Base-by-base conservation (phyloP, 2,113 vertebrate species). In the Mellivora capensis region DNA sequence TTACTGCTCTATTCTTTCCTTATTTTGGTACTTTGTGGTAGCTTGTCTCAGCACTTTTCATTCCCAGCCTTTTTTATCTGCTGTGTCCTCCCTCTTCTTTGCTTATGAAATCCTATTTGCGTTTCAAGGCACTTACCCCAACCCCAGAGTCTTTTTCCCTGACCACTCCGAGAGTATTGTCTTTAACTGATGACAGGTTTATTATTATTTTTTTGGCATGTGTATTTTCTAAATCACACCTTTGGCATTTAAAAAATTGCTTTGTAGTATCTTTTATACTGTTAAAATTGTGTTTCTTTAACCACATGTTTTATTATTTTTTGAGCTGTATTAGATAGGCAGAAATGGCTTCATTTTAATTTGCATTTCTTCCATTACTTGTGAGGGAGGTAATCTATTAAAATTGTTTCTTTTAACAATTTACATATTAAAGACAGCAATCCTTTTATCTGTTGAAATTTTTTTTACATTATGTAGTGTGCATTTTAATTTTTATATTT, bases 341-440 rank as follows among this genome's bases (percentile, higher is more conserved):
- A 92, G 61, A 91, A 62, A 62, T 62, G 34, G 10, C 71, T 72
- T 91, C 11, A 34, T 83, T 93, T 95, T 87, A 71, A 91, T 88
- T 87, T 87, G 37, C 39, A 76, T 95, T 93, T 93, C 29, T 93
- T 93, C 95, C 14, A 85, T 80, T 93, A 52, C 37, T 81, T 83
- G 13, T 44, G 34, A 91, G 44, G 13, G 74, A 91, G 44, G 17
- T 74, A 85, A 80, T 91, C 84, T 96, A 71, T 81, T 80, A 52
- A 84, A 93, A 91, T 59, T 88, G 71, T 67, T 83, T 87, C 67
- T 95, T 49, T 67, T 52, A 91, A 21, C 44, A 91, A 7, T 39
- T 96, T 94, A n/a, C 57, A 61, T 74, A 59, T 44, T 91, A 49
- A 88, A 67, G 61, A 23, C 54, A 81, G 71, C 44, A 88, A 21